phyloP scores from a whole-genome alignment of 1,140 invertebrate genomes.

The Trachymyrmex cornetzi region DNA sequence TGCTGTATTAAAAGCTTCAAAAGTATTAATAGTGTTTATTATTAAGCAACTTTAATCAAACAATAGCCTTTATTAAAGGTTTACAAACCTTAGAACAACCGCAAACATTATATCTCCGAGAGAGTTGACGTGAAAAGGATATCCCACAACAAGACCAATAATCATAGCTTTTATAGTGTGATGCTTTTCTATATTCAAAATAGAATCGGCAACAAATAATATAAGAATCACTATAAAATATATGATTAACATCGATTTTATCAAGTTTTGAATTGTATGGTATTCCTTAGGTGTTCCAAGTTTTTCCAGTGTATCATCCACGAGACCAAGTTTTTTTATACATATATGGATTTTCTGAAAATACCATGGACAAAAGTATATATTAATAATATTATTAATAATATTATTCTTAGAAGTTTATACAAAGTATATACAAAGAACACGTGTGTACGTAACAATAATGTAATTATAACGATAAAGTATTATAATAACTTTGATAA shows the following conservation, averaged over 20 bases:
- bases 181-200: not conserved
- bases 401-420: not conserved
- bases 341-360: slow-evolving; percentile 7
- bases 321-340: slow-evolving; percentile 23
- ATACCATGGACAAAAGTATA: not conserved
- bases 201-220: not conserved
- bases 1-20: no score
- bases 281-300: slow-evolving; percentile 29
- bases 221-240: not conserved
- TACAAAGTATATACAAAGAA: not conserved
- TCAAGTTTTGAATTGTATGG: not conserved
- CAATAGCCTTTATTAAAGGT: not conserved
- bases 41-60: not conserved
- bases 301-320: slow-evolving; percentile 31
- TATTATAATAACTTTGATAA: not conserved
- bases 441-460: not conserved
- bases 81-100: not conserved
- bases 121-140: not conserved
- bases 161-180: not conserved
- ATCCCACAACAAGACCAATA: not conserved
- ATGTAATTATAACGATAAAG: not conserved
- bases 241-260: not conserved
- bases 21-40: not conserved
- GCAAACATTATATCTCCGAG: slow-evolving; percentile 1
- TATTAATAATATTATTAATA: not conserved